Conservation (phyloP, 2,113 vertebrate genomes). For the Aegotheles bennettii region DNA sequence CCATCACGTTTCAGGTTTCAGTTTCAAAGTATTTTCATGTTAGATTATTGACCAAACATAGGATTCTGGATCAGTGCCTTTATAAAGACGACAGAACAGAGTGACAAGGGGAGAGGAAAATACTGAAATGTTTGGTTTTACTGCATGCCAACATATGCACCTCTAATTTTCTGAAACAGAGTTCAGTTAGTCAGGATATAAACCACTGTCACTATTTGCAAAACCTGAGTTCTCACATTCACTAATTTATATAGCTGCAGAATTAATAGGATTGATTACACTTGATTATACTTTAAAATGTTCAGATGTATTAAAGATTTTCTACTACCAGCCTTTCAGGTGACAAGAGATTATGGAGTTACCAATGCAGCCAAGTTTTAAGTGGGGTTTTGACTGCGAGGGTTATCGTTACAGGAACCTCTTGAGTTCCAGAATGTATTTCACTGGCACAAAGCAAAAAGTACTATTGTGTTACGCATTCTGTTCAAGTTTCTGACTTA, state of each 20-base stretch:
- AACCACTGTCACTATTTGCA: background rate
- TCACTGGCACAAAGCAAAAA: background rate
- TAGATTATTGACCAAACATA: background rate
- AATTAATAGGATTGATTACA: conserved; percentile 50
- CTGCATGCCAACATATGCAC: background rate
- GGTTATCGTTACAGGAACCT: background rate
- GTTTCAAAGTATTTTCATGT: background rate
- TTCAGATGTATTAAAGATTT: background rate
- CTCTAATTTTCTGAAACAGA: background rate
- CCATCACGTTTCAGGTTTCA: background rate
- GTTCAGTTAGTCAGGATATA: background rate
- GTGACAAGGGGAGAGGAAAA: background rate
- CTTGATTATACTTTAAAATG: conserved; percentile 43
- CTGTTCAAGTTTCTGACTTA: background rate
- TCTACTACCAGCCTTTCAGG: background rate
- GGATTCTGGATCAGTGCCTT: background rate
- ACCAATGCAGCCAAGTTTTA: background rate
- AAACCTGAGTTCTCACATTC: conserved; percentile 20
- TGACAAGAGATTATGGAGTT: background rate
- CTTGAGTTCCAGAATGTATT: background rate
- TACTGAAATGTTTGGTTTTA: background rate
- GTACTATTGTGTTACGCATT: background rate
- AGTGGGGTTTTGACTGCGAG: background rate
- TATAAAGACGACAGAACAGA: background rate
- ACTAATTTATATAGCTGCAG: conserved; percentile 5